Evolutionary conservation across 2,113 vertebrate genomes (phyloP).

Genomic region (Parotia lawesii): DNA sequence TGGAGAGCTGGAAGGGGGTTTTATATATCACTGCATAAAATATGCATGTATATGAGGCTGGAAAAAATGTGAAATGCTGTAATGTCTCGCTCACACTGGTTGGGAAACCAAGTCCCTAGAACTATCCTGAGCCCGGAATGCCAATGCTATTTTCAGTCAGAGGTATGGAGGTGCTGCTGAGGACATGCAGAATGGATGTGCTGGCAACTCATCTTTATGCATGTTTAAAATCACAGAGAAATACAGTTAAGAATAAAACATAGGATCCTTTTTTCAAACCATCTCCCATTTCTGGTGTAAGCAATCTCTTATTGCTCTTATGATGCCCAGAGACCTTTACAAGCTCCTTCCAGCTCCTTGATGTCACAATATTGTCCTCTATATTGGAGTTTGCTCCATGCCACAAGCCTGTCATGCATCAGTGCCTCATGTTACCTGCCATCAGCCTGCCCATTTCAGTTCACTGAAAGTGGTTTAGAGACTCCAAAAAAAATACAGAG

Average conservation of each 20-base stretch:
- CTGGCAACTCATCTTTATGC: slow-evolving; percentile 9
- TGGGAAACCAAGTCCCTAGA: background rate
- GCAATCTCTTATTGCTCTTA: background rate
- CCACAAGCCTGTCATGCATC: background rate
- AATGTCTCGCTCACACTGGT: background rate
- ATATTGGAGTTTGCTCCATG: background rate
- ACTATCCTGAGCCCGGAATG: background rate
- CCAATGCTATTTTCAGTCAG: background rate
- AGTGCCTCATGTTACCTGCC: background rate
- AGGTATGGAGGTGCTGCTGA: background rate
- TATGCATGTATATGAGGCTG: background rate
- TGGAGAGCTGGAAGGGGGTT: background rate
- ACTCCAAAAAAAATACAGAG: background rate
- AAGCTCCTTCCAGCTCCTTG: background rate
- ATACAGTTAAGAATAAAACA: background rate
- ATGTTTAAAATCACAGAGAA: background rate
- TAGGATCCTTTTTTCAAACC: background rate
- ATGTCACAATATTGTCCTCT: background rate
- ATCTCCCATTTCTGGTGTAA: background rate
- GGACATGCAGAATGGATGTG: background rate
- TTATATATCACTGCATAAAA: slow-evolving; percentile 14
- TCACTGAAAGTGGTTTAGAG: background rate
- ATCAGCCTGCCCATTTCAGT: background rate
- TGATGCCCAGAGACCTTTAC: background rate
- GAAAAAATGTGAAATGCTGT: slow-evolving; percentile 15